phyloP scores from a whole-genome alignment of 92 coral and sea anemone genomes.

The Porites divaricata region DNA sequence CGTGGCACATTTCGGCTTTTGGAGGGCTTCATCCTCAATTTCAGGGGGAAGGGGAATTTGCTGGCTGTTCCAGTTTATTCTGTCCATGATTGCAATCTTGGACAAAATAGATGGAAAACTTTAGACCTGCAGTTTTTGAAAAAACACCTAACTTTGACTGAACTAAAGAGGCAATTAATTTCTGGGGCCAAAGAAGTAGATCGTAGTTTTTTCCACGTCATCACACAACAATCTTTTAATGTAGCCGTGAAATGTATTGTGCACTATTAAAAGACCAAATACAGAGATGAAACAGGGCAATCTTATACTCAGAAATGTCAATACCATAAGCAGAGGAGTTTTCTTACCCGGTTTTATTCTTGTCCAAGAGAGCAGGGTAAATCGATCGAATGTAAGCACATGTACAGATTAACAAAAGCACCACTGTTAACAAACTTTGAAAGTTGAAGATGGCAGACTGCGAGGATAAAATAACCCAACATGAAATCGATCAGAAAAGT shows the following conservation, averaged over 20 bases:
- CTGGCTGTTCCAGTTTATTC: too few species aligned
- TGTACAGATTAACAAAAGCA: constrained; percentile 90
- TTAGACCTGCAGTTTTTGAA: too few species aligned
- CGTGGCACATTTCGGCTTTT: too few species aligned
- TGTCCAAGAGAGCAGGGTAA: constrained; percentile 93
- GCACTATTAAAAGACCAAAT: too few species aligned
- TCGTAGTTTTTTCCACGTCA: constrained; percentile 22
- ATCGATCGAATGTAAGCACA: constrained; percentile 96
- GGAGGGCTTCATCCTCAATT: too few species aligned
- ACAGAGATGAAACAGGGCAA: neutral
- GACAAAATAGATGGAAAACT: too few species aligned
- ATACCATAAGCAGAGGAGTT: neutral
- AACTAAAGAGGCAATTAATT: neutral
- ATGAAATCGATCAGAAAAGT: neutral
- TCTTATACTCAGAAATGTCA: neutral
- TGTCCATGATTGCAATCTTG: too few species aligned
- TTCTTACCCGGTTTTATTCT: constrained; percentile 96
- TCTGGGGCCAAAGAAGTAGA: neutral
- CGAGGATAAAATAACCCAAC: constrained; percentile 1
- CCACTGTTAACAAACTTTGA: constrained; percentile 93
- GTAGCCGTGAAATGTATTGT: neutral
- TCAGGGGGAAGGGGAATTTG: too few species aligned
- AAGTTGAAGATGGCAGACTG: constrained; percentile 99
- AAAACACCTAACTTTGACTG: neutral
- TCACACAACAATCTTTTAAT: neutral